Conservation (phyloP, 2,888 invertebrate species). For the Rhingia campestris region DNA sequence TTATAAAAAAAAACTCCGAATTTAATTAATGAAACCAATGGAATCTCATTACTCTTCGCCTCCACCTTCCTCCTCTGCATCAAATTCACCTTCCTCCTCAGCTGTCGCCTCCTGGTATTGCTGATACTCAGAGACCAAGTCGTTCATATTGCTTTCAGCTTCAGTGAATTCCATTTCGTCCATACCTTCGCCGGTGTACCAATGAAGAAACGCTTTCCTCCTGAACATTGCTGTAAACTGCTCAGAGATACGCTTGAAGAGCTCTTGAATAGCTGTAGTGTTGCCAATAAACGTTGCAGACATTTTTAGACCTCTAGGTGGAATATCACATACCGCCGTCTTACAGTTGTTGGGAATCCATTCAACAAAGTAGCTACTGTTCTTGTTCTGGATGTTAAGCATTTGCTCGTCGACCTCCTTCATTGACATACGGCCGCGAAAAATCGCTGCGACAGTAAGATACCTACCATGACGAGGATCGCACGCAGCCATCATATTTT, state of each 20-base stretch:
- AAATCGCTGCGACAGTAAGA: constrained; percentile 95
- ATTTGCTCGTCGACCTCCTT: constrained; percentile 96
- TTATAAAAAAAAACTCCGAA: no score
- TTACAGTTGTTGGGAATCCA: constrained; percentile 98
- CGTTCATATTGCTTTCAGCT: constrained; percentile 97
- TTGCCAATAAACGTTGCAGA: constrained; percentile 97
- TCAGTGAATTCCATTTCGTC: constrained; percentile 99
- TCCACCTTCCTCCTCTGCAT: constrained; percentile 84
- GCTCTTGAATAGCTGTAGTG: constrained; percentile 95
- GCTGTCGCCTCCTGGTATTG: constrained; percentile 96
- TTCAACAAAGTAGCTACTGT: constrained; percentile 94
- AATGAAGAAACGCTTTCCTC: constrained; percentile 98
- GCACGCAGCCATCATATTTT: constrained; percentile 98
- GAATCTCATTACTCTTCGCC: constrained; percentile 79
- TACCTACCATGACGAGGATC: constrained; percentile 96
- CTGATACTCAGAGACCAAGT: constrained; percentile 96
- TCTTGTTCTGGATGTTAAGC: constrained; percentile 97
- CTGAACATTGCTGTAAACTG: constrained; percentile 98
- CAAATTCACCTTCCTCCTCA: constrained; percentile 92
- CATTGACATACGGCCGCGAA: constrained; percentile 96
- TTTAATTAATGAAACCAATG: no score
- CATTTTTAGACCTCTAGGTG: constrained; percentile 94
- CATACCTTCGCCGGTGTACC: constrained; percentile 99
- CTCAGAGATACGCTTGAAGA: constrained; percentile 95
- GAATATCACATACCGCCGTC: constrained; percentile 96